Evolutionary conservation across 2,888 invertebrate genomes (phyloP).

Genomic region (Poecilobothrus nobilitatus): DNA sequence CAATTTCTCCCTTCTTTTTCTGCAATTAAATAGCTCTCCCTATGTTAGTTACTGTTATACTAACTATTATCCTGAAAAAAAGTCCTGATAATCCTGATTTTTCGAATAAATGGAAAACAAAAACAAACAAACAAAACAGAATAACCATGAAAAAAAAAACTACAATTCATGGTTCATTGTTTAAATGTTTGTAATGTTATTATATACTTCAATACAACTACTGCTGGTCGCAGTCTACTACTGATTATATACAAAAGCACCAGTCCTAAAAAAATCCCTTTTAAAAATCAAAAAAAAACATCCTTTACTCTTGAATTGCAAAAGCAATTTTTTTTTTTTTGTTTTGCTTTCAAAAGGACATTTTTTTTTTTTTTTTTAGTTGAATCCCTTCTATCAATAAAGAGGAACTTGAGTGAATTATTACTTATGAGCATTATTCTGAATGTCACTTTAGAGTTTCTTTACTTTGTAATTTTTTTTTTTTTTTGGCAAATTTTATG

Average conservation of each 20-base stretch:
- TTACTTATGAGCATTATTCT: background rate
- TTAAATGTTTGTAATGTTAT: background rate
- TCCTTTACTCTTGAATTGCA: background rate
- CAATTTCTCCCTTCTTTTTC: background rate
- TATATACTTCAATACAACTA: no score
- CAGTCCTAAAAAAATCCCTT: no score
- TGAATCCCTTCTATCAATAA: background rate
- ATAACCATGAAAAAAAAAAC: background rate
- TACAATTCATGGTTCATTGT: background rate
- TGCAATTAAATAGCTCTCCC: background rate
- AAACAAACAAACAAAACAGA: background rate
- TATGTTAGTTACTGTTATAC: background rate
- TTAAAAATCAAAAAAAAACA: background rate
- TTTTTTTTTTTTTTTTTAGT: background rate
- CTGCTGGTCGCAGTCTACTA: background rate
- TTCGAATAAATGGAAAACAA: background rate
- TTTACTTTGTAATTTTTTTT: background rate
- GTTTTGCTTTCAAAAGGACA: background rate
- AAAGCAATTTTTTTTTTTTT: background rate
- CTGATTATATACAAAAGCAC: background rate
- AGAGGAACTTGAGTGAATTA: background rate
- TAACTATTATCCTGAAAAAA: background rate
- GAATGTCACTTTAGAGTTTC: background rate
- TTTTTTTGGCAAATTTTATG: background rate
- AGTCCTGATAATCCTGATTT: background rate